Evolutionary conservation across 2,888 invertebrate genomes (phyloP), one percentile per base, ranked within the genome.

Genomic region (Dicyrtomina minuta): DNA sequence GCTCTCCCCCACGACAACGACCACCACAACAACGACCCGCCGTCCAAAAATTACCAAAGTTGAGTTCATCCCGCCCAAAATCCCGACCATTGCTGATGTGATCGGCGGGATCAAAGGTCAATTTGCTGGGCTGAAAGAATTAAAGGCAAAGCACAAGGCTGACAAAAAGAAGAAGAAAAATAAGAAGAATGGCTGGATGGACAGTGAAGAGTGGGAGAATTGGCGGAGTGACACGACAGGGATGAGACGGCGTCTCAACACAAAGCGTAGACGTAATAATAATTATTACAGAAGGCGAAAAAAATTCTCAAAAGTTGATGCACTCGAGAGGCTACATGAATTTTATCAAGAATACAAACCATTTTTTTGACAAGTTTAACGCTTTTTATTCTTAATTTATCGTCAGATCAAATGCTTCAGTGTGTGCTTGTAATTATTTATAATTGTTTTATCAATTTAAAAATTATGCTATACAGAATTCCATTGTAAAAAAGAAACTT

Each of bases 21-120:
- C 58, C 2, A 59, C 59, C 13, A 60, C 68, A 2, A 68, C 68
- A 17, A 68, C 68, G 2, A 51, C 68, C 1, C 39, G 10, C 1
- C 41, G 39, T 5, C 68, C 68, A 1, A 60, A 68, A 33, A 53
- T 68, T n/a, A 68, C 68, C 33, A 68, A 41, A 20, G 49, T 68
- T 13, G 53, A 68, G 15, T 49, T 49, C 17, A 39, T 39, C 17
- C 68, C 68, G 13, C 68, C 68, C 0, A 15, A n/a, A 41, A 53
- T 68, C 24, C 68, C 68, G n/a, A 6, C 41, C 33, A 39, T 62
- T 27, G 49, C 20, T 17, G 49, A 49, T 17, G 1, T 22, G 20
- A 13, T 27, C 4, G 20, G 39, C 6, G 53, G 64, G 15, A 8
- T 62, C 15, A 62, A 62, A 17, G 24, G n/a, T 2, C 33, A 58